Evolutionary conservation across 53 echinoderm and acorn worm species (phyloP), one percentile per base, ranked within the genome.

Genomic region (Antedon mediterranea): DNA sequence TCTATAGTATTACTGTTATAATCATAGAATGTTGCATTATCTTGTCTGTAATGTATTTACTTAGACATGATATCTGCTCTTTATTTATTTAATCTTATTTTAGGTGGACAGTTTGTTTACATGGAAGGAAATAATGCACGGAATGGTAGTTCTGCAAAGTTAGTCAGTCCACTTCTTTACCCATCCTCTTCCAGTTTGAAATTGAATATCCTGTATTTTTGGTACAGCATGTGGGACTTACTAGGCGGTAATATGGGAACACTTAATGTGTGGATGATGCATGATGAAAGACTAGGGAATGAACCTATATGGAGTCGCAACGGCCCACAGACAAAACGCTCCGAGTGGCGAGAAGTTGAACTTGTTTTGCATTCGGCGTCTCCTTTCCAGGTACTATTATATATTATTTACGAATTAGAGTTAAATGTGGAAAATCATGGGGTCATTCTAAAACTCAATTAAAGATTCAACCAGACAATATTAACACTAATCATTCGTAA

Each of bases 181-280:
- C 83, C 77, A n/a, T 77, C 72, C 0, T 72, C 73, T 31, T 30
- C 34, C 30, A 72, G 37, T 15, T 26, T 70, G 0, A 71, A 33
- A 9, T 28, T 83, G 29, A 83, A 77, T 2, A 31, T 83, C 28
- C n/a, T 87, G 32, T 71, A 83, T 37, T 87, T 87, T 78, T 87
- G 87, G 87, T 87, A 84, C 78, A 87, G 87, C 31, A 87, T 87
- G 87, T 87, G 87, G 87, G 83, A 83, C 30, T 11, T 37, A 11
- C 74, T 80, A 27, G 80, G 73, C 14, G 41, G 72, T 0, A 81
- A 86, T 71, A 89, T 89, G 89, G 89, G 89, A 20, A 89, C 89
- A 14, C 83, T 89, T 34, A 89, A 89, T 30, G 81, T 89, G 28
- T 89, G 86, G 43, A 34, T 83, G 11, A 71, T 34, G 78, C 78